phyloP scores from a whole-genome alignment of 2,113 vertebrate species.

The Orthonyx spaldingii region DNA sequence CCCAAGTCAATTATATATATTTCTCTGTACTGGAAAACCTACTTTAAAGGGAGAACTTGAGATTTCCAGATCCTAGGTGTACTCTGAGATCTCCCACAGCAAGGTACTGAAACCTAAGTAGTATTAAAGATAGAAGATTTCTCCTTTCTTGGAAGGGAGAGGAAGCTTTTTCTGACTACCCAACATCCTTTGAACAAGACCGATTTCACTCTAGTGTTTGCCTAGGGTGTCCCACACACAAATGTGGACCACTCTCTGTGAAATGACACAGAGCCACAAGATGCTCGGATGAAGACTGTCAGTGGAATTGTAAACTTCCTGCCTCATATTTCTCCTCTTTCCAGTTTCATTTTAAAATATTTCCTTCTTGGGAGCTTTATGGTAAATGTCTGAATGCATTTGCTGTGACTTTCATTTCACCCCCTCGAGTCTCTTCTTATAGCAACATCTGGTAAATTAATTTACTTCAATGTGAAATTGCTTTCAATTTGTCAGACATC shows the following conservation, averaged over 20 bases:
- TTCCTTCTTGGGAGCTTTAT: neutral
- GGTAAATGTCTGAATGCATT: neutral
- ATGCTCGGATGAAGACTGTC: neutral
- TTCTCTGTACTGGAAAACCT: neutral
- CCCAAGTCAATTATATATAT: neutral
- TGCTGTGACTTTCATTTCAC: slow-evolving; percentile 20
- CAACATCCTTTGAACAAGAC: neutral
- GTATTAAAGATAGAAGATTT: neutral
- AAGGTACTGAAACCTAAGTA: neutral
- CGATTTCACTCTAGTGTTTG: neutral
- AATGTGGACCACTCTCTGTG: neutral
- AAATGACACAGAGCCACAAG: neutral
- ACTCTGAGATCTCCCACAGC: neutral
- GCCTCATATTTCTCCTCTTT: neutral
- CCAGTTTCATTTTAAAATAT: neutral
- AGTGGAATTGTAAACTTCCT: neutral
- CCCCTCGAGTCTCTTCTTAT: neutral
- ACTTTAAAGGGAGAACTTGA: neutral
- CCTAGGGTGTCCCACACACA: neutral
- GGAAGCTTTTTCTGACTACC: neutral
- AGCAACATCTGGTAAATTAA: slow-evolving; percentile 19
- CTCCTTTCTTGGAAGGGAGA: neutral
- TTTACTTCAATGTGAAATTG: slow-evolving; percentile 41
- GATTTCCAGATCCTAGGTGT: neutral
- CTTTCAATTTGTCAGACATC: slow-evolving; percentile 20